Conservation (phyloP, 2,888 invertebrate species). For the Pyrrhia umbra region DNA sequence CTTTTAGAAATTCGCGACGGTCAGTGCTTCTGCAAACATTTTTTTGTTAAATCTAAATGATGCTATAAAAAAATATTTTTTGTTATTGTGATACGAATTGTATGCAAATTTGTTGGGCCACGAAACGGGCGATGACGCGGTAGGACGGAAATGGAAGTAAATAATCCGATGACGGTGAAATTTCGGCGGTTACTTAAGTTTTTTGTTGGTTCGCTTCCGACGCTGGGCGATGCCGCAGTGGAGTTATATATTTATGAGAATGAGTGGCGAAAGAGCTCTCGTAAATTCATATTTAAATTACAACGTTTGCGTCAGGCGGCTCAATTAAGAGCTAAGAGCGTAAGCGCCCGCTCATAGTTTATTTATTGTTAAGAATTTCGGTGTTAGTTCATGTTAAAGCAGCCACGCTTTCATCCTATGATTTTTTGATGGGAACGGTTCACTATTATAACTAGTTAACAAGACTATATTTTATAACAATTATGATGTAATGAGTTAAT, state of each 20-base stretch:
- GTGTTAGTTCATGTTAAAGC: slow-evolving; percentile 31
- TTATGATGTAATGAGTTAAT: too few species aligned
- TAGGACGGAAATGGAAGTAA: slow-evolving; percentile 22
- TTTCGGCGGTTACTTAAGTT: slow-evolving; percentile 39
- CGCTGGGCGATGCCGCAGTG: slow-evolving; percentile 48
- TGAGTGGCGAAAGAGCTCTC: slow-evolving; percentile 45
- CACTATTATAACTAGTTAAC: slow-evolving; percentile 15
- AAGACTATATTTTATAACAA: not conserved
- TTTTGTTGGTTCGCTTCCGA: slow-evolving; percentile 40
- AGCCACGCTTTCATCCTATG: slow-evolving; percentile 16
- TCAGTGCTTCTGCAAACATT: slow-evolving; percentile 52
- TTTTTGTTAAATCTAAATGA: slow-evolving; percentile 53
- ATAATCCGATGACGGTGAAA: slow-evolving; percentile 44
- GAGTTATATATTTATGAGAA: slow-evolving; percentile 51
- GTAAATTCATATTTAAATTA: slow-evolving; percentile 57
- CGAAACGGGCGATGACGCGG: slow-evolving; percentile 23
- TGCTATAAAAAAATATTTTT: slow-evolving; percentile 36
- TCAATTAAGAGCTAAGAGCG: slow-evolving; percentile 48
- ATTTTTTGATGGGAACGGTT: slow-evolving; percentile 24
- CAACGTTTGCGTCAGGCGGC: slow-evolving; percentile 45
- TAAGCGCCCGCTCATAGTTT: slow-evolving; percentile 51
- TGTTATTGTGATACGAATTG: slow-evolving; percentile 22
- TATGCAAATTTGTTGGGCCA: slow-evolving; percentile 24
- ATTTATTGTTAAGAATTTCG: slow-evolving; percentile 51
- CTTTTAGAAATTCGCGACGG: slow-evolving; percentile 53